Evolutionary conservation across 2,797 vertebrate species (phyloP).

Genomic region (Danio choprae): DNA sequence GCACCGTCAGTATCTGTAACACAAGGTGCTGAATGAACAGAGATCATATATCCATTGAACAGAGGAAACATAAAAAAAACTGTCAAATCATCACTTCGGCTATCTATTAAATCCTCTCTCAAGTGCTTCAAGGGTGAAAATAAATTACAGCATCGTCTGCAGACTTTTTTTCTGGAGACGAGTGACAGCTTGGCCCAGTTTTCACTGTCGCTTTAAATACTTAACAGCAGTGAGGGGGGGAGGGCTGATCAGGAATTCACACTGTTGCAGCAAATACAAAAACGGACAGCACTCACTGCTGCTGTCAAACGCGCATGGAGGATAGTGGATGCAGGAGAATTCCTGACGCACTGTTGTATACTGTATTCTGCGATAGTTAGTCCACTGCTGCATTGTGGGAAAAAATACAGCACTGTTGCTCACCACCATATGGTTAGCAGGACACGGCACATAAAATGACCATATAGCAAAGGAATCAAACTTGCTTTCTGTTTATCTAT

Average conservation of each 20-base stretch:
- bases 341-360: neutral
- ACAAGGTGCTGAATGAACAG: neutral
- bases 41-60: slow-evolving; percentile 27
- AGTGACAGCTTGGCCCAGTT: slow-evolving; percentile 27
- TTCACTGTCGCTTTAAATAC: slow-evolving; percentile 49
- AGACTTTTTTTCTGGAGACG: neutral
- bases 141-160: neutral
- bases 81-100: slow-evolving; percentile 21
- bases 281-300: slow-evolving; percentile 17
- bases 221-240: slow-evolving; percentile 42
- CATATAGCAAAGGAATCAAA: too few species aligned
- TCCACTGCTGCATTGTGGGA: slow-evolving; percentile 15
- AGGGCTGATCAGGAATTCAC: slow-evolving; percentile 43
- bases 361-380: slow-evolving; percentile 3
- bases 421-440: neutral
- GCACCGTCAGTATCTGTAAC: slow-evolving; percentile 7
- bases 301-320: slow-evolving; percentile 11
- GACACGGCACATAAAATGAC: neutral
- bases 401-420: slow-evolving; percentile 7
- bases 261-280: slow-evolving; percentile 43
- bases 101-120: slow-evolving; percentile 5
- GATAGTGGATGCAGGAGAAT: slow-evolving; percentile 21
- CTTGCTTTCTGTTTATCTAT: too few species aligned
- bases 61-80: slow-evolving; percentile 14
- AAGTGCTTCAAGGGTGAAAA: slow-evolving; percentile 28